phyloP scores from a whole-genome alignment of 2,797 vertebrate species.

The Acrossocheilus wenchowensis region DNA sequence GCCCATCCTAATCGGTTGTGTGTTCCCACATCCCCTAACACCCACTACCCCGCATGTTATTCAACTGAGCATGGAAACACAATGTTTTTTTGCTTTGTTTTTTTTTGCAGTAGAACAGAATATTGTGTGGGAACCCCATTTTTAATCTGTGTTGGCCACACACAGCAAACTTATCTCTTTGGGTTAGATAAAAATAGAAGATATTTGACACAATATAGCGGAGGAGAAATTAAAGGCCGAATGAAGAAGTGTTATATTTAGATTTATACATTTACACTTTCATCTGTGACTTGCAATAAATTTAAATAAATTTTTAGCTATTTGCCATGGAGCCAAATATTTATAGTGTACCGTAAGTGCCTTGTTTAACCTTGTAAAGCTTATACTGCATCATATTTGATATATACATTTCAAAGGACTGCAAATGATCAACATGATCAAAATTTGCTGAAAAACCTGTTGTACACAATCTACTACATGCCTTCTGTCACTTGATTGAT shows the following conservation, averaged over 20 bases:
- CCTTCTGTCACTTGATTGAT: neutral
- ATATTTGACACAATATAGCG: neutral
- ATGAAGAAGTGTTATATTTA: neutral
- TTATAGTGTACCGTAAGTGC: neutral
- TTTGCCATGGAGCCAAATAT: neutral
- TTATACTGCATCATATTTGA: neutral
- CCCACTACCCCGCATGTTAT: slow-evolving; percentile 17
- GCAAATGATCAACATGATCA: neutral
- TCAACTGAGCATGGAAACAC: slow-evolving; percentile 9
- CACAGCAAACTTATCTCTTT: slow-evolving; percentile 7
- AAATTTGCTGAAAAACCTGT: neutral
- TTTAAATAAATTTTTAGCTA: neutral
- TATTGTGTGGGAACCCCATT: neutral
- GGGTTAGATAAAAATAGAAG: neutral
- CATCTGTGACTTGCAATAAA: neutral
- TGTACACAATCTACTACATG: neutral
- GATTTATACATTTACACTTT: neutral
- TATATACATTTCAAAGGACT: neutral
- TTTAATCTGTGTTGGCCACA: slow-evolving; percentile 5
- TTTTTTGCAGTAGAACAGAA: slow-evolving; percentile 5
- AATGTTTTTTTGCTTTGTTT: neutral
- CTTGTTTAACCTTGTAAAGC: neutral
- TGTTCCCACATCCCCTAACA: slow-evolving; percentile 23
- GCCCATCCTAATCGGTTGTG: slow-evolving; percentile 28
- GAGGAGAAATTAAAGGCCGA: neutral